These are phyloP conservation scores for Pica pica DNA, from an alignment of 2,113 vertebrate species.

Conservation along the genomic window DNA sequence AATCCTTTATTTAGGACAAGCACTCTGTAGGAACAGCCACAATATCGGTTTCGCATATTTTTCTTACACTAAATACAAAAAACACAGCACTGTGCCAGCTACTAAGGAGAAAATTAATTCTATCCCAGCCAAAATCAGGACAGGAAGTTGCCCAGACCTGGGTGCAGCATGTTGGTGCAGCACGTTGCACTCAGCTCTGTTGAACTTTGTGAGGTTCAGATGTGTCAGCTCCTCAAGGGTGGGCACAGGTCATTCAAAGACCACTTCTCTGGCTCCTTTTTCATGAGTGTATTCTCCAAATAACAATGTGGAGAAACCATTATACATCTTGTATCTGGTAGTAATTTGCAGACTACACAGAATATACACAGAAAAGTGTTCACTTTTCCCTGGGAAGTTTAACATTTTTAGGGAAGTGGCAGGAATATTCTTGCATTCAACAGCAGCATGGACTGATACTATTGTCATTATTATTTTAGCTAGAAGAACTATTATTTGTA, in stretches of 20 bases:
- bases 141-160: neutral
- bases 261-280: neutral
- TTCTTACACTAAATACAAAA: neutral
- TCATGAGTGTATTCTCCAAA: neutral
- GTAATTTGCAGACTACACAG: neutral
- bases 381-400: neutral
- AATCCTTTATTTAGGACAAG: neutral
- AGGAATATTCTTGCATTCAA: neutral
- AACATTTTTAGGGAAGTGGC: rapidly evolving
- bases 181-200: rapidly evolving
- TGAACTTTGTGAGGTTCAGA: neutral
- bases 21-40: neutral
- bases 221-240: neutral
- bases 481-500: neutral
- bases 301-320: neutral
- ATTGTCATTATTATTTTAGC: neutral
- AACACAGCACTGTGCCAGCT: neutral
- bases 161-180: rapidly evolving
- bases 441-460: neutral
- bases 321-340: neutral
- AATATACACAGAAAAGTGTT: neutral
- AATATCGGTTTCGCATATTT: neutral
- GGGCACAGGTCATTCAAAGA: neutral
- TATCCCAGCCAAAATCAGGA: neutral
- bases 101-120: neutral